These are phyloP conservation scores for Menura novaehollandiae DNA, from an alignment of 2,113 vertebrate genomes.

Conservation along the genomic window DNA sequence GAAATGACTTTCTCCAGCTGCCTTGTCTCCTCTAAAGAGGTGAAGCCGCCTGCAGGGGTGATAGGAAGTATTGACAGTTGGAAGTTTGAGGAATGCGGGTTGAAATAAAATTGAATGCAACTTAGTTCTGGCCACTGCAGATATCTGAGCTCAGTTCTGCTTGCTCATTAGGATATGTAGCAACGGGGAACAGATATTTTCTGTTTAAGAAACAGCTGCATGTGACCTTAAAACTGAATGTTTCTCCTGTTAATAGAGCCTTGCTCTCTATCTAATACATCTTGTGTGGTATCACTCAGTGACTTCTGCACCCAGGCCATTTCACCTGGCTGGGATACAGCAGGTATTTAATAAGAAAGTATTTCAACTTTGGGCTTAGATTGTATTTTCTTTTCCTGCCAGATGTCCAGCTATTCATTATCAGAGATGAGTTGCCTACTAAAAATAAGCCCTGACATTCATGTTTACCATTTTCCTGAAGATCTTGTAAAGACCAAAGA, in stretches of 20 bases:
- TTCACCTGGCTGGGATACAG: not conserved
- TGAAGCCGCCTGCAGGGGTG: not conserved
- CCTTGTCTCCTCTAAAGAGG: not conserved
- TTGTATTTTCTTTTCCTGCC: not conserved
- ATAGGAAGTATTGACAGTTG: not conserved
- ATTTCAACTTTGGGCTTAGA: not conserved
- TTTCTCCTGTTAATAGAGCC: not conserved
- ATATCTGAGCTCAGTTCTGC: not conserved
- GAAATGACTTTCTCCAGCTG: conserved; percentile 29
- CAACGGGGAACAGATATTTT: not conserved
- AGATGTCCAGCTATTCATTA: not conserved
- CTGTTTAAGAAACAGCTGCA: not conserved
- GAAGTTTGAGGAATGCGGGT: not conserved
- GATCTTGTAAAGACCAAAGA: not conserved
- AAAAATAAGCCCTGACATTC: conserved; percentile 1
- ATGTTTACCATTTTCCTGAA: not conserved
- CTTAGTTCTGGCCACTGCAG: not conserved
- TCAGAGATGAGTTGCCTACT: not conserved
- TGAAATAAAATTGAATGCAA: not conserved
- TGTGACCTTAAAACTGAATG: not conserved
- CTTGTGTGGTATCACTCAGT: not conserved
- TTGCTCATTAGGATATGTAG: not conserved
- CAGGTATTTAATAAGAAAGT: not conserved
- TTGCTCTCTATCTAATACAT: not conserved
- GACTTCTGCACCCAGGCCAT: not conserved